Evolutionary conservation across 2,888 invertebrate species (phyloP), one percentile per base, ranked within the genome.

Genomic region (Caenorhabditis japonica): DNA sequence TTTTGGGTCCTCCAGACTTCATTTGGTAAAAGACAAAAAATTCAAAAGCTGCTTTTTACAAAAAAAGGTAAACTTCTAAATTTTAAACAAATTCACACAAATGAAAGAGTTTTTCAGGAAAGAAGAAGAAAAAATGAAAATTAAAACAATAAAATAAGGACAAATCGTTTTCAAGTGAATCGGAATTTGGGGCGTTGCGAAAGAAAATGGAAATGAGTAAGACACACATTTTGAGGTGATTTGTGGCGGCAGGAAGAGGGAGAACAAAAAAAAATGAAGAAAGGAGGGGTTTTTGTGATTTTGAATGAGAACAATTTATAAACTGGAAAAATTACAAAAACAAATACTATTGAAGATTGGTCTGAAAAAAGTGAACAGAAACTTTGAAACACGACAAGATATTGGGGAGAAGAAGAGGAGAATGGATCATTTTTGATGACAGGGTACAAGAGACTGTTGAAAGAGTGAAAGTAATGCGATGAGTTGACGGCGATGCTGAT

Each of bases 1-100:
- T 1, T 56, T 66, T 66, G 56, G 56, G 39, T 55, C 66, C 66
- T 66, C 66, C 53, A 56, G 44, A 55, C 66, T 66, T 66, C 66
- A 66, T 66, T 66, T 66, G 56, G 15, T 15, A 2, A 47, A 47
- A 47, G 15, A 13, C 34, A 27, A 52, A 51, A 61, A 46, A 44
- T 55, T 46, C 53, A 62, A 15, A 17, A 39, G 27, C 62, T 46
- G n/a, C 52, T 55, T 49, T 1, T 27, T 36, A 44, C 5, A 46
- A 19, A 39, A 43, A 53, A 43, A 51, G 49, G 12, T 41, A 27
- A 23, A 43, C 41, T 44, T 44, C 44, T 44, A 44, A 34, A 30
- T 8, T 41, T 49, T 51, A 41, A 43, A 43, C 39, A 27, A n/a
- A n/a, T n/a, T n/a, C n/a, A n/a, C n/a, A 62, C 62, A 62, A 62